Evolutionary conservation across 2,113 vertebrate genomes (phyloP).

Genomic region (Neomonachus schauinslandi): DNA sequence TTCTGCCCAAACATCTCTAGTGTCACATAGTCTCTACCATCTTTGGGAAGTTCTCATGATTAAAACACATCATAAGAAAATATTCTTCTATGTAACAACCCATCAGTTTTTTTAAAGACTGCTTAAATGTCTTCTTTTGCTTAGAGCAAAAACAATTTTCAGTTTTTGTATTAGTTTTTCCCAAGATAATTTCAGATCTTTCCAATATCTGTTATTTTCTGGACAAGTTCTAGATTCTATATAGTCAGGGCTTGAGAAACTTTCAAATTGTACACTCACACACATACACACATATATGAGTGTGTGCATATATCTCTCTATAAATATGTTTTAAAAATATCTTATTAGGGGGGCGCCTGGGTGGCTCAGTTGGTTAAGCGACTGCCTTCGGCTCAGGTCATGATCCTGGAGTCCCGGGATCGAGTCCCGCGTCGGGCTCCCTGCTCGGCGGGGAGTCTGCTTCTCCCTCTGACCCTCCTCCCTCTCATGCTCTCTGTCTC

Average conservation of each 20-base stretch:
- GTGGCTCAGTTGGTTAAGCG: too few species aligned
- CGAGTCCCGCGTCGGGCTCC: too few species aligned
- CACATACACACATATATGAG: not conserved
- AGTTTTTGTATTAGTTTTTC: slow-evolving; percentile 17
- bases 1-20: not conserved
- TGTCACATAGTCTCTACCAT: not conserved
- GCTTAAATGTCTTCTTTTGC: not conserved
- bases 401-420: too few species aligned
- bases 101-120: not conserved
- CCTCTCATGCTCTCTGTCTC: too few species aligned
- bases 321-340: slow-evolving; percentile 6
- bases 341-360: too few species aligned
- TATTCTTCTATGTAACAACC: not conserved
- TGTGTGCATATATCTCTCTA: not conserved
- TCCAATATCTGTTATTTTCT: not conserved
- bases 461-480: too few species aligned
- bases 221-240: not conserved
- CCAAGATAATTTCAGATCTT: not conserved
- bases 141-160: not conserved
- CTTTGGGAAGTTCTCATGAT: not conserved
- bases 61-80: slow-evolving; percentile 31
- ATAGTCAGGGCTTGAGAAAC: not conserved
- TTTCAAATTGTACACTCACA: not conserved
- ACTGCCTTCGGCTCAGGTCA: too few species aligned
- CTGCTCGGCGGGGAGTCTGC: too few species aligned